A percentile compares a stretch with the other conserved stretches of the same genome.
These are phyloP conservation scores for Trematomus bernacchii DNA, from an alignment of 2,797 vertebrate species.

Conservation along the genomic window DNA sequence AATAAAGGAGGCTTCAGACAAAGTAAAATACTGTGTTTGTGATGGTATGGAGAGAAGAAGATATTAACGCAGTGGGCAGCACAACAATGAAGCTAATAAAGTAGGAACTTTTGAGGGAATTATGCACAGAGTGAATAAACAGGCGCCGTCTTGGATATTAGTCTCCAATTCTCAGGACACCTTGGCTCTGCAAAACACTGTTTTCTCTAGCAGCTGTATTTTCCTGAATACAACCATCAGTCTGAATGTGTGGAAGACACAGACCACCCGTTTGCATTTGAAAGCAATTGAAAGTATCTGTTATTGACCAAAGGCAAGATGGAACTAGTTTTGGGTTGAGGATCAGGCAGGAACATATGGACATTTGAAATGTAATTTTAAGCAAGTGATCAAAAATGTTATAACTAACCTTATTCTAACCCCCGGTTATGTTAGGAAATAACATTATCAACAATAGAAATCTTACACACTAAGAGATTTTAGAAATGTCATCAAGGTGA, in stretches of 20 bases:
- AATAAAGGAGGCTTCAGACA: too few relatives aligned
- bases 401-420: not conserved
- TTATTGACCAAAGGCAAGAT: too few relatives aligned
- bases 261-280: not conserved
- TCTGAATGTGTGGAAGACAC: not conserved
- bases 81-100: too few relatives aligned
- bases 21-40: too few relatives aligned
- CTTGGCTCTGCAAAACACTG: not conserved
- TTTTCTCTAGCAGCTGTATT: too few relatives aligned
- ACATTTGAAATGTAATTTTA: not conserved
- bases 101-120: not conserved
- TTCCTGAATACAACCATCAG: not conserved
- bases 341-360: not conserved
- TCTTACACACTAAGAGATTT: not conserved
- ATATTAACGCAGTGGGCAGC: too few relatives aligned
- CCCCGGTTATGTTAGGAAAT: not conserved
- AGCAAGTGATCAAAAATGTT: not conserved
- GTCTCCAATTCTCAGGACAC: too few relatives aligned
- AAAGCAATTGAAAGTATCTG: not conserved
- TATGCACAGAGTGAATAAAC: too few relatives aligned
- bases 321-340: not conserved
- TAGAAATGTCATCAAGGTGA: constrained; percentile 8
- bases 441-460: not conserved
- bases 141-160: too few relatives aligned
- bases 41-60: too few relatives aligned